Conservation (phyloP, 1,140 invertebrate genomes). For the Akabosia matsudoensis region DNA sequence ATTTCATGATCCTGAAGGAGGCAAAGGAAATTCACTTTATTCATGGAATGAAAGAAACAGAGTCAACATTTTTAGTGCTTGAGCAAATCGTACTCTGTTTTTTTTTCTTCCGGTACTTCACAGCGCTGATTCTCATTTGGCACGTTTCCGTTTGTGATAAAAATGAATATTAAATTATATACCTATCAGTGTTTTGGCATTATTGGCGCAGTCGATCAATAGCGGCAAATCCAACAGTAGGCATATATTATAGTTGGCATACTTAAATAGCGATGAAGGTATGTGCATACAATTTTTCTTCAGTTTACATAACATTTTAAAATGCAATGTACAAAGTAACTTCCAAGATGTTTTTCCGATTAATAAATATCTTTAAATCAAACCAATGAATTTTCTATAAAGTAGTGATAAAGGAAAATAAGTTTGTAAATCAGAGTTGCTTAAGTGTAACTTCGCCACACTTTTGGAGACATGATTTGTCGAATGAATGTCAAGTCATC, state of each 20-base stretch:
- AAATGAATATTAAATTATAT: neutral
- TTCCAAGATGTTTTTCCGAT: no score
- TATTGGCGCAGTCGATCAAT: conserved; percentile 14
- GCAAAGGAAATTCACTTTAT: neutral
- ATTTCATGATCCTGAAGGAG: neutral
- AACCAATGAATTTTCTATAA: no score
- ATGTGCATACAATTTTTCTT: neutral
- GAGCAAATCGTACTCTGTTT: neutral
- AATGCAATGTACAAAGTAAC: no score
- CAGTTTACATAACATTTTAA: no score
- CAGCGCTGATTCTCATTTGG: conserved; percentile 15
- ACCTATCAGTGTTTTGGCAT: neutral
- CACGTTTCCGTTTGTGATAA: conserved; percentile 9
- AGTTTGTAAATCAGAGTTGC: no score
- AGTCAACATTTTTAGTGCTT: neutral
- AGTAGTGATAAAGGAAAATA: no score
- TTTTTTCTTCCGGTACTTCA: neutral
- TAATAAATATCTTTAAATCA: no score
- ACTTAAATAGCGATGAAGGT: neutral
- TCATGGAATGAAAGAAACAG: neutral
- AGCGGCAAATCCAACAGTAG: neutral
- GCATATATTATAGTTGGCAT: no score
- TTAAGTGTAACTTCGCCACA: no score
- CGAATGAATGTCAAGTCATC: no score
- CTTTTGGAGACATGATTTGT: no score